phyloP scores from a whole-genome alignment of 2,113 vertebrate species.

The Cettia cetti region DNA sequence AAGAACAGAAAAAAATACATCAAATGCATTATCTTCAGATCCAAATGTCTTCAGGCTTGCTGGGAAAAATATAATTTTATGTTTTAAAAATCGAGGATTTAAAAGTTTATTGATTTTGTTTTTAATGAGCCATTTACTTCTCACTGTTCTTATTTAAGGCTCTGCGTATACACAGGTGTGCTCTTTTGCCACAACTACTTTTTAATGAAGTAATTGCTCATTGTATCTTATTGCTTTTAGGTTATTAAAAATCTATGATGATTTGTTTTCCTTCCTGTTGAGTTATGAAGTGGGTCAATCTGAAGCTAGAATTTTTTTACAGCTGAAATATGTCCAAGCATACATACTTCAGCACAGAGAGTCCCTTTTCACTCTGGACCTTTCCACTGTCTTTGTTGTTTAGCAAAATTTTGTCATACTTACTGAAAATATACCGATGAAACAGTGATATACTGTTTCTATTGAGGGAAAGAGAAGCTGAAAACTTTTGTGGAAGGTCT shows the following conservation, averaged over 20 bases:
- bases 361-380: not conserved
- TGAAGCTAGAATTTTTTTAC: not conserved
- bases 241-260: not conserved
- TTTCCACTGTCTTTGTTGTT: not conserved
- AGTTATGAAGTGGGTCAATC: not conserved
- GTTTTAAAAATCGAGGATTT: not conserved
- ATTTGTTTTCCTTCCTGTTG: not conserved
- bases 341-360: not conserved
- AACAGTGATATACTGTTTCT: not conserved
- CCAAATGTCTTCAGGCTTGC: not conserved
- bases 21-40: not conserved
- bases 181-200: not conserved
- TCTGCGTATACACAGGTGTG: not conserved
- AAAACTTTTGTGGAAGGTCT: not conserved
- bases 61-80: not conserved
- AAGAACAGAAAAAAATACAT: not conserved
- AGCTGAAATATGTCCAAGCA: not conserved
- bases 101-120: not conserved
- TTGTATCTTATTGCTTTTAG: not conserved
- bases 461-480: not conserved
- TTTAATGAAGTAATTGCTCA: not conserved
- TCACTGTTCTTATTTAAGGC: not conserved
- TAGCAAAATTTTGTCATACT: not conserved
- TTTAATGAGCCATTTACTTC: not conserved
- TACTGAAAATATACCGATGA: not conserved